Percentiles rank a stretch among this genome's conserved stretches.
Evolutionary conservation across 1,140 invertebrate genomes (phyloP).

Genomic region (Mizuhopecten yessoensis): DNA sequence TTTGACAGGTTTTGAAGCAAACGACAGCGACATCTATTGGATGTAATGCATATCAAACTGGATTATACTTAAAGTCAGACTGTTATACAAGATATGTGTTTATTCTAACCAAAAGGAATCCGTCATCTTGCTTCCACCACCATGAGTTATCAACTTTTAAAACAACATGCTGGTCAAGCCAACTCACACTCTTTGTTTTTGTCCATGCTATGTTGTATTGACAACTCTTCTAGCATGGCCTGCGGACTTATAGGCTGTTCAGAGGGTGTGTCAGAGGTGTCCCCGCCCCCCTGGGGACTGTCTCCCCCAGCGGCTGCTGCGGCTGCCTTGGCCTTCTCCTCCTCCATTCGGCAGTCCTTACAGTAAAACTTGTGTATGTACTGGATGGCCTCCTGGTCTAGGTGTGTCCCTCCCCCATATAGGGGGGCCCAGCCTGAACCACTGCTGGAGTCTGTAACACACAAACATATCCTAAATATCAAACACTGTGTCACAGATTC

Average conservation of each 20-base stretch:
- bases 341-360: slow-evolving; percentile 87
- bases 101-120: too few species aligned
- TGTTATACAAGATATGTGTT: too few species aligned
- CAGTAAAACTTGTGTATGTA: slow-evolving; percentile 83
- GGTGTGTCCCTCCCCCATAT: slow-evolving; percentile 73
- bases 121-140: too few species aligned
- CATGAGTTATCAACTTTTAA: too few species aligned
- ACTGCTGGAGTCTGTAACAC: slow-evolving; percentile 77
- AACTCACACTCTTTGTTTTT: slow-evolving; percentile 99
- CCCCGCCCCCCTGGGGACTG: slow-evolving; percentile 21
- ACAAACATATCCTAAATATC: background rate
- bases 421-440: slow-evolving; percentile 81
- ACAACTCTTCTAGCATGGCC: slow-evolving; percentile 96
- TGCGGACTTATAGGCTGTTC: slow-evolving; percentile 89
- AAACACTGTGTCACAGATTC: too few species aligned
- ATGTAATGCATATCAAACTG: too few species aligned
- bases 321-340: slow-evolving; percentile 71
- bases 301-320: slow-evolving; percentile 63
- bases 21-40: too few species aligned
- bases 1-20: too few species aligned
- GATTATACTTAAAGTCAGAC: too few species aligned
- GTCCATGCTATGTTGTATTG: slow-evolving; percentile 95
- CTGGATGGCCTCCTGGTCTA: slow-evolving; percentile 81
- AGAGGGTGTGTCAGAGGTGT: slow-evolving; percentile 61
- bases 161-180: slow-evolving; percentile 67